Evolutionary conservation across 2,888 invertebrate species (phyloP), one percentile per base, ranked within the genome.

Genomic region (Diadromus collaris): DNA sequence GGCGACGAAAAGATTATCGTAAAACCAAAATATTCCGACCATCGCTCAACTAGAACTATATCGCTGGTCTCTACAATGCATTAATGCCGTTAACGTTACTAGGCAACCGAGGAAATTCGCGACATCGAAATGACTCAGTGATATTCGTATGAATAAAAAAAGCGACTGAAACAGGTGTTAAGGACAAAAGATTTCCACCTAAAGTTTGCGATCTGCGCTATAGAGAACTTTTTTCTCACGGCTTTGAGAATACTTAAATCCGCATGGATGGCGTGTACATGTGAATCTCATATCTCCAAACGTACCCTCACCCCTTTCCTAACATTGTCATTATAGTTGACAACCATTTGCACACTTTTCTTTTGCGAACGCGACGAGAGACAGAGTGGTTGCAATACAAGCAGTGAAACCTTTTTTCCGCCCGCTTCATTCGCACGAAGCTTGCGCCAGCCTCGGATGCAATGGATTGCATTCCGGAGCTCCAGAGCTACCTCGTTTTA

Each of bases 311-410:
- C n/a, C 24, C 29, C 29, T n/a, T n/a, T 19, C 46, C 58, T n/a
- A 29, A 46, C 64, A 44, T 60, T 68, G 64, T 48, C 76, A 76
- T 79, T 73, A 81, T 73, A 70, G 76, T 76, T 56, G 61, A 81
- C 72, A 79, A 81, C 27, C 51, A 67, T 64, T 79, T 78, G 72
- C 51, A 60, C 60, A 69, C 79, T 73, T 69, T 76, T 65, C 24
- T 58, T 32, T 58, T 46, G 64, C 34, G 9, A 64, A 54, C 5
- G 21, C 44, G 9, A 41, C 9, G 38, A 16, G 60, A 32, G 76
- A 69, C 76, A 48, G 56, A 51, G 54, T 58, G 34, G 67, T 67
- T 51, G 69, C 51, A 29, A 38, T 41, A 44, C 34, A 38, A 46
- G 24, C 29, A 10, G 21, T 38, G 58, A 64, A 48, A 13, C 48